These are phyloP conservation scores for Gadus macrocephalus DNA, from an alignment of 2,113 vertebrate genomes.

Conservation along the genomic window DNA sequence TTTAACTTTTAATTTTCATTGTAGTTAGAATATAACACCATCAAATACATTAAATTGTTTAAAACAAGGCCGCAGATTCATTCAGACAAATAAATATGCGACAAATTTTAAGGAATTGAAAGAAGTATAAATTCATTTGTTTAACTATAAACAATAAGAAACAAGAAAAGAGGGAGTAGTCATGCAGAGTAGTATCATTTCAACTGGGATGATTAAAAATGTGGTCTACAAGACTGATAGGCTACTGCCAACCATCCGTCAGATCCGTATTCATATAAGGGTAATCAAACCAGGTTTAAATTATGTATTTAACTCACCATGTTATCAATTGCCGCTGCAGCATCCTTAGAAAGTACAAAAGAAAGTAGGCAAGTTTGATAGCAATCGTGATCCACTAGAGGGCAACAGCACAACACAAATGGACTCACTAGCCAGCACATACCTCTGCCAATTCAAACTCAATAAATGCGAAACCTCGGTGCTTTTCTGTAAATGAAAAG, in stretches of 20 bases:
- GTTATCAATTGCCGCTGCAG: conserved; percentile 94
- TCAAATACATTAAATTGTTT: neutral
- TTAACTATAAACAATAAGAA: neutral
- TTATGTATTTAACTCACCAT: conserved; percentile 74
- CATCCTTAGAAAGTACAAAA: conserved; percentile 73
- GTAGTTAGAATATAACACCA: neutral
- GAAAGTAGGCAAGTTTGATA: neutral
- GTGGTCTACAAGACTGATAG: too few relatives aligned
- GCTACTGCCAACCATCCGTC: too few relatives aligned
- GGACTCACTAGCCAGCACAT: conserved; percentile 33
- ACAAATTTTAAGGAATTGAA: too few relatives aligned
- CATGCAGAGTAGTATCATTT: too few relatives aligned
- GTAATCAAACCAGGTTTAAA: neutral
- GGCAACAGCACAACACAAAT: conserved; percentile 1
- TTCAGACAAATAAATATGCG: too few relatives aligned
- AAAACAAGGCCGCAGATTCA: too few relatives aligned
- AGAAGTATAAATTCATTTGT: neutral
- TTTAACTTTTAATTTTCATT: too few relatives aligned
- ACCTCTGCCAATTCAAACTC: conserved; percentile 96
- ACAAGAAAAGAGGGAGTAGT: neutral
- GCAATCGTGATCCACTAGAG: conserved; percentile 15
- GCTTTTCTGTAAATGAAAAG: conserved; percentile 80
- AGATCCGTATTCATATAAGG: too few relatives aligned
- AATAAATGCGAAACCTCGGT: conserved; percentile 94
- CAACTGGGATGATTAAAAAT: too few relatives aligned